Conservation (phyloP, 2,113 vertebrate species). For the Trogon melanurus region DNA sequence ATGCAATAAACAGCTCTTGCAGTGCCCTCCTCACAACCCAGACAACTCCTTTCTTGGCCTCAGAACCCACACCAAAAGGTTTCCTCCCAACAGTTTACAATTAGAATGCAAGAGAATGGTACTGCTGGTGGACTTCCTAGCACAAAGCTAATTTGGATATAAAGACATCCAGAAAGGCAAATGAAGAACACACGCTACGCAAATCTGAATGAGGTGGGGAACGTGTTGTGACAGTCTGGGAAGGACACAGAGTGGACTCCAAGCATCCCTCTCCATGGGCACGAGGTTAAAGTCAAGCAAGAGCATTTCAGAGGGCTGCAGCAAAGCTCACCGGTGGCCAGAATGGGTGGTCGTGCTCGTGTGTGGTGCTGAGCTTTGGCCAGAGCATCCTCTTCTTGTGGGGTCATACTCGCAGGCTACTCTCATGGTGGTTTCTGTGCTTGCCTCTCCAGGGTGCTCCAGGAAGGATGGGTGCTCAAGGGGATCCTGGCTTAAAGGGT, state of each 20-base stretch:
- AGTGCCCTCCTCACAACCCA: not conserved
- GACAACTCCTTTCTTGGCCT: not conserved
- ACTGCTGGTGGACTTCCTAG: not conserved
- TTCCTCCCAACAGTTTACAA: not conserved
- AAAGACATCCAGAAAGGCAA: not conserved
- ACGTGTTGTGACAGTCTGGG: not conserved
- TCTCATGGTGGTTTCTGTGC: not conserved
- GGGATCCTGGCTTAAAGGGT: slow-evolving; percentile 90
- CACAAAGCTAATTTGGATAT: not conserved
- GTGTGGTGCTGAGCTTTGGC: not conserved
- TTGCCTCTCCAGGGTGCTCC: slow-evolving; percentile 85
- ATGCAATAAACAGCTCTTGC: not conserved
- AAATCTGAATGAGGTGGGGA: not conserved
- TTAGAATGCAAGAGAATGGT: not conserved
- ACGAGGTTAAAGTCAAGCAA: not conserved
- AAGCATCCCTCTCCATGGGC: too few species aligned
- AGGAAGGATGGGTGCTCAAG: slow-evolving; percentile 92
- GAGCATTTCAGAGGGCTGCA: not conserved
- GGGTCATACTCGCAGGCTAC: not conserved
- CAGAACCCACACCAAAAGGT: not conserved
- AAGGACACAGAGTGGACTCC: not conserved
- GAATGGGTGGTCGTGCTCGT: not conserved
- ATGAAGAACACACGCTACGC: not conserved
- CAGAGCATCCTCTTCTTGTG: not conserved
- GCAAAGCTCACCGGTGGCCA: not conserved